Evolutionary conservation across 1,140 invertebrate species (phyloP), one percentile per base, ranked within the genome.

Genomic region (Caenorhabditis remanei): DNA sequence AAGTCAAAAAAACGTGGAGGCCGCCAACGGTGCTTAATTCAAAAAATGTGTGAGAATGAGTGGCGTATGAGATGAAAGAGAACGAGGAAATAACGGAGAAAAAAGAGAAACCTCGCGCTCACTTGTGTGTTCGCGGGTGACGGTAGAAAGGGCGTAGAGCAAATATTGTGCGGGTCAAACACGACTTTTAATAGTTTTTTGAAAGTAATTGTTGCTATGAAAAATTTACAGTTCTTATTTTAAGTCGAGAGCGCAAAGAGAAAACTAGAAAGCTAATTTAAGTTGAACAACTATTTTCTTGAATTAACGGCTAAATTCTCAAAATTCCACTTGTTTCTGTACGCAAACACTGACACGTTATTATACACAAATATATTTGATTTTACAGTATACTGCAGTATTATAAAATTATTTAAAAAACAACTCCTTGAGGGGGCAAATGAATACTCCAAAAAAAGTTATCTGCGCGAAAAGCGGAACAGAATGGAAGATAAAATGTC

Each of bases 121-220:
- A 40, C 21, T 24, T 79, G 71, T 79, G 71, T 79, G 71, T 79
- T 79, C 71, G 71, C 71, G 71, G 71, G 71, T n/a, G 71, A 79
- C 71, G 13, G 71, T 79, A 79, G 13, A 71, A 79, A 43, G 71
- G 71, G 71, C 46, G 71, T 50, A 50, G 46, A 50, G 46, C 71
- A 79, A 79, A 79, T 79, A 79, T 79, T 79, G 71, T 79, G 71
- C 71, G 24, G 71, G 71, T 79, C 71, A 79, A 79, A 79, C 71
- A 79, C 46, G n/a, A 79, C 53, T 79, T 79, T 79, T 46, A 50
- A 43, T 50, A n/a, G 41, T 79, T 79, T 71, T 79, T 79, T 53
- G 71, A 79, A 79, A 50, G 71, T 79, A 79, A 71, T 19, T n/a
- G 65, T 71, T 46, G 13, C 65, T 46, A 32, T 32, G 11, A 21